A percentile compares a stretch with the other conserved stretches of the same genome.
These are phyloP conservation scores for Tachycineta bicolor DNA, from an alignment of 2,113 vertebrate species.

Conservation along the genomic window DNA sequence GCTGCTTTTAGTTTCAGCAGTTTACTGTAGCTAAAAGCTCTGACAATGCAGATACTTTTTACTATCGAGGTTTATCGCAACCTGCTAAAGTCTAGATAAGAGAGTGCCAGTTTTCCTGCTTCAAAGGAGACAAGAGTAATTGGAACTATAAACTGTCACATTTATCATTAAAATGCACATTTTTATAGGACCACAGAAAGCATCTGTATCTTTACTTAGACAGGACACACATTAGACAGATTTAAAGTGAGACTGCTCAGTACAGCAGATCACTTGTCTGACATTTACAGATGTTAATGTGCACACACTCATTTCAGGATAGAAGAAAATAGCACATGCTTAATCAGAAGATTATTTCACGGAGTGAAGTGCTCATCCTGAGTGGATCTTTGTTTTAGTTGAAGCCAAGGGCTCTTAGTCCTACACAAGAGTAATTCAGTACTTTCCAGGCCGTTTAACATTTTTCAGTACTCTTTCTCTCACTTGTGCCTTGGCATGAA, in stretches of 20 bases:
- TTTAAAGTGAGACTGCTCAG: conserved; percentile 28
- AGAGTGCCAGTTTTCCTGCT: conserved; percentile 72
- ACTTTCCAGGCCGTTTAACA: not conserved
- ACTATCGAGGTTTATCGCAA: conserved; percentile 76
- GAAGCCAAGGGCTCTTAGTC: not conserved
- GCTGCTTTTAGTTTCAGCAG: conserved; percentile 77
- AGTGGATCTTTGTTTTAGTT: not conserved
- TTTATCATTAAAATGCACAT: conserved; percentile 54
- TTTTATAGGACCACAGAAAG: conserved; percentile 67
- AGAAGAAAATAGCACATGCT: not conserved
- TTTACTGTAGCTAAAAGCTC: conserved; percentile 70
- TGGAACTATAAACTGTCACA: conserved; percentile 59
- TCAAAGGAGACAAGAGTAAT: conserved; percentile 74
- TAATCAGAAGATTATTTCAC: conserved; percentile 42
- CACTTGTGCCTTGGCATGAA: not conserved
- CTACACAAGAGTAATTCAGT: not conserved
- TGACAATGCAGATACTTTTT: conserved; percentile 69
- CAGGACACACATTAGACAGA: conserved; percentile 53
- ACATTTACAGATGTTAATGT: conserved; percentile 48
- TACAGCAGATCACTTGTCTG: conserved; percentile 27
- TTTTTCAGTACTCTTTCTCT: not conserved
- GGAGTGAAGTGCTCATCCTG: not conserved
- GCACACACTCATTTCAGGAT: not conserved
- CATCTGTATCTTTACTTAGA: conserved; percentile 44
- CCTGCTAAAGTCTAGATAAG: conserved; percentile 76